A percentile compares a stretch with the other conserved stretches of the same genome.
Conservation (phyloP, 2,888 invertebrate species). For the Ecliptopera silaceata region DNA sequence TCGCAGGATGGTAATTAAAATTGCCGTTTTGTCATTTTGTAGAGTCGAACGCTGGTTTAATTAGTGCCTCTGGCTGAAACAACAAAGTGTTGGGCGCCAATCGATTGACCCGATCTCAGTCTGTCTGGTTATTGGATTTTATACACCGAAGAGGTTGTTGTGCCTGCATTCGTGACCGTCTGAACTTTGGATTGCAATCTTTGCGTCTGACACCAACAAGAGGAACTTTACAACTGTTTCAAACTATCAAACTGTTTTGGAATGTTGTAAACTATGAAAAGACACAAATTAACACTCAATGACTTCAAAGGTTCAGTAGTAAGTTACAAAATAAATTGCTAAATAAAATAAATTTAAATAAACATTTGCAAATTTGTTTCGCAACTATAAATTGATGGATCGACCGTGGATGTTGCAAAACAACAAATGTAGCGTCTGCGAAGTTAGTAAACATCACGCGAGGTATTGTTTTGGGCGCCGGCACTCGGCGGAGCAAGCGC, state of each 20-base stretch:
- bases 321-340: conserved; percentile 27
- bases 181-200: conserved; percentile 40
- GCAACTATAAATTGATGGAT: conserved; percentile 31
- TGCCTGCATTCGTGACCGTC: conserved; percentile 38
- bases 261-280: conserved; percentile 16
- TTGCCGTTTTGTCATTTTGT: conserved; percentile 41
- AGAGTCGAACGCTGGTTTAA: conserved; percentile 44
- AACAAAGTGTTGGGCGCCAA: conserved; percentile 56
- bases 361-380: conserved; percentile 28
- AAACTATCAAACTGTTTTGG: conserved; percentile 12
- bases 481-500: neutral
- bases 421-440: conserved; percentile 26
- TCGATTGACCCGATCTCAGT: conserved; percentile 72
- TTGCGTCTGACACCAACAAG: conserved; percentile 14
- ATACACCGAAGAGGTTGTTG: conserved; percentile 42
- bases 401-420: conserved; percentile 29
- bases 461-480: conserved; percentile 23
- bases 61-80: conserved; percentile 47
- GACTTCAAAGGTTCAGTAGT: conserved; percentile 17
- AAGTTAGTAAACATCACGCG: conserved; percentile 22
- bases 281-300: conserved; percentile 17
- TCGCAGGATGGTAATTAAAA: conserved; percentile 37
- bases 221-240: conserved; percentile 19
- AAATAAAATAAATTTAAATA: conserved; percentile 23
- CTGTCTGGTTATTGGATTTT: conserved; percentile 53